Conservation (phyloP, 1,140 invertebrate species). For the Holotrichia oblita region DNA sequence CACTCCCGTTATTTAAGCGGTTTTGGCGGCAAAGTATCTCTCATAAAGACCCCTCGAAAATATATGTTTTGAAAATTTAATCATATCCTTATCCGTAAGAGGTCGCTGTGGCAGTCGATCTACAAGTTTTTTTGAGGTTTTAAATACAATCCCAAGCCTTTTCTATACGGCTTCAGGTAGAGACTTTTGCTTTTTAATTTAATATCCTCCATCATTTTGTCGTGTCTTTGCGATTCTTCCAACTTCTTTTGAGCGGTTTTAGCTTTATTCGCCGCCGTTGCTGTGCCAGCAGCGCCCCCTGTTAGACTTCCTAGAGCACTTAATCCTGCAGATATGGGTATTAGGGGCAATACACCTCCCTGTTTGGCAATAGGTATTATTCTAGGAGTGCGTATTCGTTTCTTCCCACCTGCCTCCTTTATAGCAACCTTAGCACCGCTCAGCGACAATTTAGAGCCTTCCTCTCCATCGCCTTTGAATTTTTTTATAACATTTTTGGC, state of each 20-base stretch:
- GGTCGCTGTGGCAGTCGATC: slow-evolving; percentile 51
- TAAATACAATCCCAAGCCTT: slow-evolving; percentile 48
- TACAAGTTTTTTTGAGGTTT: slow-evolving; percentile 44
- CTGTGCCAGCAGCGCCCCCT: slow-evolving; percentile 53
- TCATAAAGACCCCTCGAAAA: slow-evolving; percentile 54
- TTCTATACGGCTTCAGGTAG: slow-evolving; percentile 34
- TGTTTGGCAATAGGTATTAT: slow-evolving; percentile 57
- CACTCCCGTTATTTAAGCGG: background rate
- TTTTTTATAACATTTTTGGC: slow-evolving; percentile 11
- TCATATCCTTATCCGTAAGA: slow-evolving; percentile 50
- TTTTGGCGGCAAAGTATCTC: slow-evolving; percentile 49
- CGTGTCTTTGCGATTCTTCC: slow-evolving; percentile 53
- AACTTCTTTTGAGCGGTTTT: slow-evolving; percentile 44
- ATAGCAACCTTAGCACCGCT: slow-evolving; percentile 31
- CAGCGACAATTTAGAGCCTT: slow-evolving; percentile 4
- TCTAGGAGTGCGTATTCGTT: slow-evolving; percentile 49
- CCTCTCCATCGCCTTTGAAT: background rate
- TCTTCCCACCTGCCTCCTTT: slow-evolving; percentile 43
- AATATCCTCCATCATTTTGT: slow-evolving; percentile 52
- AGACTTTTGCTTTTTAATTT: slow-evolving; percentile 13
- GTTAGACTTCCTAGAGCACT: slow-evolving; percentile 54
- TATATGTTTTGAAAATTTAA: slow-evolving; percentile 53
- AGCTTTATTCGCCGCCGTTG: slow-evolving; percentile 47
- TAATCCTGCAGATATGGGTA: slow-evolving; percentile 59
- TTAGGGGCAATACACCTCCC: slow-evolving; percentile 54